phyloP scores from a whole-genome alignment of 2,113 vertebrate genomes.

The Sphyrna mokarran region DNA sequence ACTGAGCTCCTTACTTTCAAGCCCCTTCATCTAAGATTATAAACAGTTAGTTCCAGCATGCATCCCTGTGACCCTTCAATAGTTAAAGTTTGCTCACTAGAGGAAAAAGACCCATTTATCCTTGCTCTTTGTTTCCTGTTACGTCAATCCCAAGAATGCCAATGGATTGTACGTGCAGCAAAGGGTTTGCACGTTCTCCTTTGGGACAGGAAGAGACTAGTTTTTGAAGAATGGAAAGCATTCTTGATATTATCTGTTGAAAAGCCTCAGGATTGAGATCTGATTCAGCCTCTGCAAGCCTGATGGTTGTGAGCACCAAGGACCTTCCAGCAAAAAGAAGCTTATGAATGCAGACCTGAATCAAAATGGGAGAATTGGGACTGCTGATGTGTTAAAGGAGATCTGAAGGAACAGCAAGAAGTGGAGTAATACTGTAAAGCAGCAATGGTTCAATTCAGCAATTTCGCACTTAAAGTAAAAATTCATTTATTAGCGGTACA shows the following conservation, averaged over 20 bases:
- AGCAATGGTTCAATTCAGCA: neutral
- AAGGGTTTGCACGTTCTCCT: neutral
- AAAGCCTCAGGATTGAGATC: neutral
- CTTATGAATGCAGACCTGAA: neutral
- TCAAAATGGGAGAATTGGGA: neutral
- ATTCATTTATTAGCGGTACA: no score
- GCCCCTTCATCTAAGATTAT: no score
- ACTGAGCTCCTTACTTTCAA: no score
- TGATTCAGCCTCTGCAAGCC: neutral
- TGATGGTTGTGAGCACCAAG: neutral
- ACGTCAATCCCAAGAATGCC: neutral
- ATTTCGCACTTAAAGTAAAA: neutral
- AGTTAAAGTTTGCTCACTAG: no score
- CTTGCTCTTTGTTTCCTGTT: neutral
- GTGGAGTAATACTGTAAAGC: neutral
- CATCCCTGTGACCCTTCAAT: no score
- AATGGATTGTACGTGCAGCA: no score
- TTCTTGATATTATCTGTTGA: neutral
- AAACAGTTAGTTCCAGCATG: no score
- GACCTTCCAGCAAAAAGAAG: neutral
- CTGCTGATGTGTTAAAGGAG: neutral
- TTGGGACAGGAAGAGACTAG: neutral
- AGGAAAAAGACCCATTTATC: no score
- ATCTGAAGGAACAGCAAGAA: neutral
- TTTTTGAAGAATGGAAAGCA: neutral